Percentiles rank a stretch among this genome's conserved stretches.
These are phyloP conservation scores for Halcyon badia DNA, from an alignment of 2,797 vertebrate species.

Conservation along the genomic window DNA sequence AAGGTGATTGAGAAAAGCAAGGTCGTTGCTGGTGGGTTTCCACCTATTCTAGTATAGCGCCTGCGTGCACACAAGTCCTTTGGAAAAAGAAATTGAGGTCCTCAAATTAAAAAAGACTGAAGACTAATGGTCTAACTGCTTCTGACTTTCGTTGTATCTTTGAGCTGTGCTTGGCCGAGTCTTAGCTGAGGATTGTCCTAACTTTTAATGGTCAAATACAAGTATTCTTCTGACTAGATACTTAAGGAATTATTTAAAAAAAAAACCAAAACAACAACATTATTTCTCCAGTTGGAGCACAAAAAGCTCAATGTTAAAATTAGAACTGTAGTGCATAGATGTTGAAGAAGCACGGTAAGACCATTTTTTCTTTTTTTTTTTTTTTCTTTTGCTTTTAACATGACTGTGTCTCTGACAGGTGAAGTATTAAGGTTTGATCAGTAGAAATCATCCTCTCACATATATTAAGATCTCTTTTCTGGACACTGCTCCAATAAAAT, in stretches of 20 bases:
- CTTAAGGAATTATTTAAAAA: not conserved
- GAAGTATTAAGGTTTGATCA: not conserved
- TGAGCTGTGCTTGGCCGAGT: not conserved
- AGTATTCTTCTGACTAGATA: not conserved
- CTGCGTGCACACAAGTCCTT: rapidly evolving
- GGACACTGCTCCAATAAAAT: not conserved
- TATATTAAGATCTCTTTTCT: not conserved
- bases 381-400: not conserved
- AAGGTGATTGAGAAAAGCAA: not conserved
- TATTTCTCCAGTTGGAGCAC: not conserved
- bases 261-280: no score
- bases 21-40: not conserved
- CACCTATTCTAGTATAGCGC: not conserved
- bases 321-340: not conserved
- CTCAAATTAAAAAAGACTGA: not conserved
- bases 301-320: not conserved
- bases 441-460: not conserved
- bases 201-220: not conserved
- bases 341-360: rapidly evolving
- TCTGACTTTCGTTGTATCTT: not conserved
- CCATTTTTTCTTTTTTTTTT: no score
- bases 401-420: not conserved
- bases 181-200: not conserved
- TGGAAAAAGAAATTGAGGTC: not conserved
- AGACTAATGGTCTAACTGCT: not conserved